Evolutionary conservation across 1,140 invertebrate genomes (phyloP).

Genomic region (Calephelis nemesis): DNA sequence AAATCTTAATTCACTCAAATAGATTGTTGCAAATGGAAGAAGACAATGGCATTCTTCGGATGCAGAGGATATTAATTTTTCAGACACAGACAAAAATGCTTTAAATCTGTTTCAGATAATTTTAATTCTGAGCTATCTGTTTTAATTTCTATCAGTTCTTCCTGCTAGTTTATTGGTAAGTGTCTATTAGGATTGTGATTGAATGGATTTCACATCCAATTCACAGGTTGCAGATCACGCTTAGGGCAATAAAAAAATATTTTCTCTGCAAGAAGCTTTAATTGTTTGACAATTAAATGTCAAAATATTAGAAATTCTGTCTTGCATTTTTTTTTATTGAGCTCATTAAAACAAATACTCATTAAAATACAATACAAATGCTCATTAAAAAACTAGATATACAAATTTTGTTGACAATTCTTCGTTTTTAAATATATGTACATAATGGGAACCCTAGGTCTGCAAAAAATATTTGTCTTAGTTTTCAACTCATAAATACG

Average conservation of each 20-base stretch:
- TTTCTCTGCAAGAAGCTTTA: constrained; percentile 19
- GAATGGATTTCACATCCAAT: background rate
- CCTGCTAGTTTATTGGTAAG: constrained; percentile 21
- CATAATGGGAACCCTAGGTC: constrained; percentile 2
- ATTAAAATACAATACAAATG: no score
- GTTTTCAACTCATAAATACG: constrained; percentile 16
- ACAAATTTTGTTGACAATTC: constrained; percentile 20
- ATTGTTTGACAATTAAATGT: constrained; percentile 14
- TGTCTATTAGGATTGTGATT: constrained; percentile 20
- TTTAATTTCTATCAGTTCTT: constrained; percentile 22
- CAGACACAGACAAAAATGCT: constrained; percentile 29
- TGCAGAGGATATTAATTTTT: constrained; percentile 27
- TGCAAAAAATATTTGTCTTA: background rate
- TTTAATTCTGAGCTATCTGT: constrained; percentile 15
- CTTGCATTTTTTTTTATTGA: constrained; percentile 26
- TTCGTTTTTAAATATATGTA: constrained; percentile 20
- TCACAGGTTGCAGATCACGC: no score
- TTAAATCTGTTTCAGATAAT: constrained; percentile 22
- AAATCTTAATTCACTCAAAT: constrained; percentile 50
- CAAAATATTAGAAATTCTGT: constrained; percentile 23
- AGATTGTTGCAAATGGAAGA: constrained; percentile 49
- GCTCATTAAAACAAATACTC: constrained; percentile 15
- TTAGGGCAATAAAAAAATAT: constrained; percentile 22
- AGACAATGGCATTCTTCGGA: constrained; percentile 34
- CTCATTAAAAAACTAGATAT: constrained; percentile 18